Evolutionary conservation across 2,797 vertebrate genomes (phyloP), one percentile per base, ranked within the genome.

Genomic region (Morus bassanus): DNA sequence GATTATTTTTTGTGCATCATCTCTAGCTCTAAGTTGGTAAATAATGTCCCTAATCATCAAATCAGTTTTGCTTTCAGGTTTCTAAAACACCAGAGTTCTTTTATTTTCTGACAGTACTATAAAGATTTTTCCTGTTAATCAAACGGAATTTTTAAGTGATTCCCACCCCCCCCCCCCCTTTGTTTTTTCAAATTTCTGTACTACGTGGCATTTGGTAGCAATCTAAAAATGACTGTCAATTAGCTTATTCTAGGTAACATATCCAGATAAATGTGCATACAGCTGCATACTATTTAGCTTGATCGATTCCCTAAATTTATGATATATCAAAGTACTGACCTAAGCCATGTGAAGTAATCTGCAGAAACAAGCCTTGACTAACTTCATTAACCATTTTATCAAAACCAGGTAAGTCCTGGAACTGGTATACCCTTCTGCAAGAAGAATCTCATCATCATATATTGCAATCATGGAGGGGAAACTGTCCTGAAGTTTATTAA

Each of bases 111-210:
- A 74, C 16, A 12, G 2, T 35, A 51, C 5, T 59, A 25, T 24
- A 41, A 56, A n/a, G 23, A 64, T 10, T 30, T 79, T 78, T 72
- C 31, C 21, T 61, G 24, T 57, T 68, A 64, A 72, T 24, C 13
- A 45, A 48, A 68, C 13, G 5, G 16, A 56, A 37, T 60, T 67
- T 69, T 60, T 31, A 86, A 70, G 43, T 31, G 5, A 54, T 33
- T n/a, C n/a, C n/a, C n/a, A n/a, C n/a, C n/a, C n/a, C n/a, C 41
- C 5, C 3, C 6, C 11, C 12, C 1, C 1, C 1, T 39, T 15
- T 17, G n/a, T 15, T 85, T 43, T 77, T 54, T 22, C 11, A 1
- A 11, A 12, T 30, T 75, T 33, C 37, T 77, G 1, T 35, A 85
- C 24, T 48, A 76, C 9, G 43, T 74, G 39, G 9, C 3, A 48